phyloP scores from a whole-genome alignment of 2,797 vertebrate genomes.

The Schizopygopsis malacanthus region DNA sequence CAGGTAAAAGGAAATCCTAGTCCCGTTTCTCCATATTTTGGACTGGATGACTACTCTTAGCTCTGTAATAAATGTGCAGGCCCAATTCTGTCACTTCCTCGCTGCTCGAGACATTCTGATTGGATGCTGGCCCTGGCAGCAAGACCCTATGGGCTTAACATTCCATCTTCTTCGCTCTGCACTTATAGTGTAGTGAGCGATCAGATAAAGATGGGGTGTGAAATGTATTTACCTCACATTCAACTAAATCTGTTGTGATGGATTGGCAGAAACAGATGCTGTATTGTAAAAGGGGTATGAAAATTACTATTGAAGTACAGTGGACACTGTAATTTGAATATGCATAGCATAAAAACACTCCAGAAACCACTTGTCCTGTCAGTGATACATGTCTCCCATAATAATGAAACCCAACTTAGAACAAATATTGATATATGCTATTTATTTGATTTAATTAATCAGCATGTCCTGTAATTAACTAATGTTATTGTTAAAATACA shows the following conservation, averaged over 20 bases:
- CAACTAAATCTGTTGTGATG: background rate
- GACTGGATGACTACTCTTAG: background rate
- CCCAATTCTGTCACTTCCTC: conserved; percentile 37
- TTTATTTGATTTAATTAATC: background rate
- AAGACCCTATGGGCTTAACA: background rate
- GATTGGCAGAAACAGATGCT: background rate
- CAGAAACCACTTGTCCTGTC: background rate
- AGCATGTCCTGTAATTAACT: background rate
- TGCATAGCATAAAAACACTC: background rate
- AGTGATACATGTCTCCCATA: background rate
- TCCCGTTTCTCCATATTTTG: background rate
- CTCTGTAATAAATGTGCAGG: conserved; percentile 22
- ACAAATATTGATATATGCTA: background rate
- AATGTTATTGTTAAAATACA: background rate
- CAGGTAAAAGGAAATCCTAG: background rate
- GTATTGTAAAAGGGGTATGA: background rate
- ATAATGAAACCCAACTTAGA: background rate
- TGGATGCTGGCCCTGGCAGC: background rate
- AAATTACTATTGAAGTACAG: background rate
- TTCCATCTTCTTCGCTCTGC: background rate
- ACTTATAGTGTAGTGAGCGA: background rate
- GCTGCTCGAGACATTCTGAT: conserved; percentile 8
- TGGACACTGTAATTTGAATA: background rate
- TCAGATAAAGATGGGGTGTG: background rate
- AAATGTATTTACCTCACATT: background rate